Conservation (phyloP, 2,888 invertebrate genomes). For the Tetragonula carbonaria region DNA sequence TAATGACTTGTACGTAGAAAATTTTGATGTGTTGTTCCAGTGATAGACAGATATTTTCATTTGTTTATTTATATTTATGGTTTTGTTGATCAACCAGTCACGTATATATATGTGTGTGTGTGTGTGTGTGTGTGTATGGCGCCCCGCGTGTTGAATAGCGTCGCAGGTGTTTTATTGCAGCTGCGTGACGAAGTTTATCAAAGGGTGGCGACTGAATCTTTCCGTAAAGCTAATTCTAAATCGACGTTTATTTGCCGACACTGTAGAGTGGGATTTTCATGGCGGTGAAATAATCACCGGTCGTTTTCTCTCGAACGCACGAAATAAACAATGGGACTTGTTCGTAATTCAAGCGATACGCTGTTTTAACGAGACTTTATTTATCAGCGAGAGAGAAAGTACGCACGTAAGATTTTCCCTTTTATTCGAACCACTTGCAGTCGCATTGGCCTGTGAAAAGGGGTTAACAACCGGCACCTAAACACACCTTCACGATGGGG, state of each 20-base stretch:
- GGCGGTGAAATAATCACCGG: background rate
- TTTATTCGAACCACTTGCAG: background rate
- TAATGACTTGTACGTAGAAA: too few species aligned
- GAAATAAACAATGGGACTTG: too few species aligned
- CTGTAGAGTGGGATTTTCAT: slow-evolving; percentile 11
- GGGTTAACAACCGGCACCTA: slow-evolving; percentile 16
- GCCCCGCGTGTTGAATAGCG: background rate
- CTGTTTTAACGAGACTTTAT: too few species aligned
- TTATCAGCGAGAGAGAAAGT: background rate
- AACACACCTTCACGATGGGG: slow-evolving; percentile 37
- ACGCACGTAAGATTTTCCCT: background rate
- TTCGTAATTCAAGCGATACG: too few species aligned
- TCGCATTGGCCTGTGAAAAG: background rate
- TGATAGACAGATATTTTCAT: too few species aligned
- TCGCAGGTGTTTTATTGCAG: background rate
- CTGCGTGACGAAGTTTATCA: slow-evolving; percentile 36
- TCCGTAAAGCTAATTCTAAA: background rate
- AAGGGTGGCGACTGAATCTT: slow-evolving; percentile 18
- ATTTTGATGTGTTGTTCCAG: too few species aligned
- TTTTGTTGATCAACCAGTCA: too few species aligned
- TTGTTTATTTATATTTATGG: too few species aligned
- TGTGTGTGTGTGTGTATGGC: background rate
- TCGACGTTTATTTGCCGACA: background rate
- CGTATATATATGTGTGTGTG: too few species aligned
- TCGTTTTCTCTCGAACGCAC: background rate